phyloP scores from a whole-genome alignment of 2,113 vertebrate species.

The Acanthochromis polyacanthus region DNA sequence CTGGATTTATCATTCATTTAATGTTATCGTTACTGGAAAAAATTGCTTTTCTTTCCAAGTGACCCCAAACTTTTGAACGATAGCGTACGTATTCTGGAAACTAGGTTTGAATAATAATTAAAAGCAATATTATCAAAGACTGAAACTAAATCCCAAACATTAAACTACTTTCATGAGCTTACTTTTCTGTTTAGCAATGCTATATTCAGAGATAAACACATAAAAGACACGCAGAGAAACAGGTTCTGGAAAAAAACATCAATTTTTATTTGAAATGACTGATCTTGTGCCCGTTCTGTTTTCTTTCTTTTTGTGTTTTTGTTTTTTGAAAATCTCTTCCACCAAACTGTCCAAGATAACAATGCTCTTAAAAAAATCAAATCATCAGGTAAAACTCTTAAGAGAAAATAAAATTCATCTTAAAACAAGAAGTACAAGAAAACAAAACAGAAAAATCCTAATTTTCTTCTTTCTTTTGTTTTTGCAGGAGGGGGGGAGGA shows the following conservation, averaged over 20 bases:
- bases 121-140: no score
- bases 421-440: slow-evolving; percentile 48
- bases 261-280: slow-evolving; percentile 85
- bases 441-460: slow-evolving; percentile 47
- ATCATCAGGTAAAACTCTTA: slow-evolving; percentile 53
- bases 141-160: no score
- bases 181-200: no score
- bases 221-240: neutral
- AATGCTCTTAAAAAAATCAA: slow-evolving; percentile 66
- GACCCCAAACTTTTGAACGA: no score
- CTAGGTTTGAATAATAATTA: no score
- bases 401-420: slow-evolving; percentile 63
- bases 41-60: no score
- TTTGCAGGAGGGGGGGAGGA: slow-evolving; percentile 11
- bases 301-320: slow-evolving; percentile 36
- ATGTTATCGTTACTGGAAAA: no score
- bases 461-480: slow-evolving; percentile 30
- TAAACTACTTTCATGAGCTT: no score
- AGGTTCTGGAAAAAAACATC: slow-evolving; percentile 75
- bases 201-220: no score
- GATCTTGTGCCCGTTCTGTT: slow-evolving; percentile 72
- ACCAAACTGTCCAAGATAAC: slow-evolving; percentile 59
- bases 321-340: slow-evolving; percentile 66
- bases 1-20: no score
- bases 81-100: no score